Conservation (phyloP, 2,797 vertebrate species). For the Alectoris magna region DNA sequence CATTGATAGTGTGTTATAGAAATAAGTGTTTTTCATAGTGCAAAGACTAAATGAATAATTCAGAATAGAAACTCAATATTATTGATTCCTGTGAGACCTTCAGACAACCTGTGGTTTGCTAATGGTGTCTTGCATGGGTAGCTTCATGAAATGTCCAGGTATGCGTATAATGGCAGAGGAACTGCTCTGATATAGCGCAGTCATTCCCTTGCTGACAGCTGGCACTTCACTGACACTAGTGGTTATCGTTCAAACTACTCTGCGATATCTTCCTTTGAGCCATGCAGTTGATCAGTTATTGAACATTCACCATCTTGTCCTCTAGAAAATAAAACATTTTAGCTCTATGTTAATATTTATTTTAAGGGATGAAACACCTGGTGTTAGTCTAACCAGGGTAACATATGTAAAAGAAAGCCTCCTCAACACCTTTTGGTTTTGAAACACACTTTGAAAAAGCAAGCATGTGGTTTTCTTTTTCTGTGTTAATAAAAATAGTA, state of each 20-base stretch:
- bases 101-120: neutral
- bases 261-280: neutral
- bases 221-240: neutral
- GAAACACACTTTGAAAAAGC: neutral
- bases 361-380: neutral
- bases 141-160: neutral
- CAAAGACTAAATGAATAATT: slow-evolving; percentile 33
- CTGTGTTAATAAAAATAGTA: neutral
- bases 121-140: neutral
- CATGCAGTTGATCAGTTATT: neutral
- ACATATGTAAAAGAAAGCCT: neutral
- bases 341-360: neutral
- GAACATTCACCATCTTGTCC: neutral
- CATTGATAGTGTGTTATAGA: neutral
- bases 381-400: neutral
- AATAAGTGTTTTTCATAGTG: neutral
- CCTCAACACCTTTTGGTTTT: neutral
- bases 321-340: neutral
- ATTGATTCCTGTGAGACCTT: neutral
- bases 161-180: neutral
- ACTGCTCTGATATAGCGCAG: fast-evolving
- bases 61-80: neutral
- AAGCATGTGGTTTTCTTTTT: neutral
- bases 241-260: neutral
- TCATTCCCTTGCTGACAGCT: neutral